Evolutionary conservation across 2,797 vertebrate genomes (phyloP), one percentile per base, ranked within the genome.

Genomic region (Scyliorhinus canicula): DNA sequence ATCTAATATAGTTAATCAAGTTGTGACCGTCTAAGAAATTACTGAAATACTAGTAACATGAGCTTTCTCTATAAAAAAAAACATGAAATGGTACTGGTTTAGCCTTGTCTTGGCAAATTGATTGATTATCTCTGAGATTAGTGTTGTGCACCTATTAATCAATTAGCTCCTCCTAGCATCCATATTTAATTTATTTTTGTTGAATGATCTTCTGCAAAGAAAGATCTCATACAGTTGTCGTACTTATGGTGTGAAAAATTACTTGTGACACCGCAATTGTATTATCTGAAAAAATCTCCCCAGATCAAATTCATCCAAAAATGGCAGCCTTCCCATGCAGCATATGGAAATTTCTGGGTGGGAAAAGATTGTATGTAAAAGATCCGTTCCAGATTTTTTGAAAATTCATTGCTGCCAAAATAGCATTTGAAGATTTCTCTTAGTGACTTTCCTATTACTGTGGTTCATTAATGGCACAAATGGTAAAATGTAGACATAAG

Each of bases 301-400:
- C 67, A 94, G 67, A 50, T 94, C 47, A 16, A 94, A 65, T 21
- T 44, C 6, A 91, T 40, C 19, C 60, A 63, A 79, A 60, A 90
- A 63, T 90, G 35, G 86, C 57, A n/a, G 57, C 7, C n/a, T 63
- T 63, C 57, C 88, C 57, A 40, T 40, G 40, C 77, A 82, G 40
- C 77, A 82, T 82, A 82, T 82, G 77, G 77, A 82, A 82, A 82
- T 44, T 47, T 82, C 60, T 26, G 31, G 35, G 88, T 91, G n/a
- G 57, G n/a, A 63, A 91, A 91, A 40, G 57, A 91, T 91, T 63
- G 31, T 40, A 57, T 60, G 86, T 8, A 21, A 40, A 60, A 91
- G 57, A 91, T 63, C n/a, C 35, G 60, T 63, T 91, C 60, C 88
- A 91, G n/a, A 63, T 91, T 8, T 26, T 91, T n/a, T 24, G 19